Conservation (phyloP, 2,888 invertebrate genomes). For the Metallyticus violacea region DNA sequence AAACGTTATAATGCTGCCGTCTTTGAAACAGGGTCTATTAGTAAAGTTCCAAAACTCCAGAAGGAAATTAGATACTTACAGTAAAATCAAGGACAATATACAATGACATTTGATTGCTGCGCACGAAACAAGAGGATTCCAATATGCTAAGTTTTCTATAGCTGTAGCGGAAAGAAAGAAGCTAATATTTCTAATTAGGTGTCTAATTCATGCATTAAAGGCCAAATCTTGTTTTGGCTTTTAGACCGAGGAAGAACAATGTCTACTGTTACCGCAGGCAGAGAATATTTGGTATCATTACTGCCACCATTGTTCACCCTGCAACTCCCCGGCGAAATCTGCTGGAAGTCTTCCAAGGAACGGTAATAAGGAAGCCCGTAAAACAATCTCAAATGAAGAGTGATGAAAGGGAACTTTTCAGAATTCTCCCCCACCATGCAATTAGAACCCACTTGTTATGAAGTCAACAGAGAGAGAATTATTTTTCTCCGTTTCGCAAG, state of each 20-base stretch:
- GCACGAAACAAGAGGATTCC: no score
- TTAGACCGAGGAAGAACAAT: neutral
- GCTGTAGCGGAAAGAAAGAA: no score
- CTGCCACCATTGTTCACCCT: neutral
- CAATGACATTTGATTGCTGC: no score
- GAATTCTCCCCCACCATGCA: neutral
- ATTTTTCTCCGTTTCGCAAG: neutral
- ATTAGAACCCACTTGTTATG: neutral
- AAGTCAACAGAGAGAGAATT: neutral
- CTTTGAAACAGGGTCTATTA: no score
- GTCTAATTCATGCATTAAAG: neutral
- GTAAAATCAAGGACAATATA: no score
- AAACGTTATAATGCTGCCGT: no score
- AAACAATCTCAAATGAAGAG: constrained; percentile 7
- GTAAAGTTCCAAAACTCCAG: no score
- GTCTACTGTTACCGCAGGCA: neutral
- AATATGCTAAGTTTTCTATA: no score
- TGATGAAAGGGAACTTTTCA: neutral
- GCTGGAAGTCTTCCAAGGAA: neutral
- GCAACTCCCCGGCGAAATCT: neutral
- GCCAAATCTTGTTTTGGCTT: neutral
- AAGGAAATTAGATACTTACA: no score
- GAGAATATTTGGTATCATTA: neutral
- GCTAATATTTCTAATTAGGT: no score
- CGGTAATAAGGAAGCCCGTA: constrained; percentile 1